Base-by-base conservation (phyloP, 2,888 invertebrate species). In the Stictocephala bisonia region DNA sequence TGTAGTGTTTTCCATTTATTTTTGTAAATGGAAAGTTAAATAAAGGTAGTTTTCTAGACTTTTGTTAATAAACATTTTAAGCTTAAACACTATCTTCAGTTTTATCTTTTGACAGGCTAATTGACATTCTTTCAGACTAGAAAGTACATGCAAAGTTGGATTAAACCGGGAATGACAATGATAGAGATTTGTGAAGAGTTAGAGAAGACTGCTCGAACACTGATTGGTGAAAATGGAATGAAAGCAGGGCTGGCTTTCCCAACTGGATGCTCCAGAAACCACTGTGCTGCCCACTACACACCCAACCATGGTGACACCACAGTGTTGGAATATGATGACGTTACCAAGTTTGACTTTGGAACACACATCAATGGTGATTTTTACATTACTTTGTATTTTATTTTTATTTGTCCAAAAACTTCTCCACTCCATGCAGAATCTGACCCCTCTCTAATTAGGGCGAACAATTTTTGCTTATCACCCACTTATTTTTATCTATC, bases 101-200 rank as follows among this genome's bases (percentile, higher is more conserved):
- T n/a, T n/a, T n/a, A n/a, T n/a, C n/a, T n/a, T n/a, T n/a, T n/a
- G n/a, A n/a, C n/a, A n/a, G n/a, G n/a, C n/a, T n/a, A n/a, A n/a
- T n/a, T n/a, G n/a, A n/a, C n/a, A n/a, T n/a, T 71, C 77, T 83
- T 83, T 58, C 85, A 94, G 90, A 97, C 97, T 13, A 88, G 97
- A 67, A 90, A 94, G 82, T 91, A 97, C 82, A 97, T 99, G 84
- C 93, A 93, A 82, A 90, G 92, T 71, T 97, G 93, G 90, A 95
- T 99, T 50, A 97, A 97, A 84, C 97, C 99, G 0, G 99, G 99
- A 71, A 97, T 99, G 97, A 95, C 93, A 0, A 99, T 99, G 98
- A 97, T 98, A 80, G 91, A 99, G 84, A 99, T 99, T 79, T 98
- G 97, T 84, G 97, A 99, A 83, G 96, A 97, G 82, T 86, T 99